Evolutionary conservation across 2,113 vertebrate species (phyloP).

Genomic region (Prinia subflava): DNA sequence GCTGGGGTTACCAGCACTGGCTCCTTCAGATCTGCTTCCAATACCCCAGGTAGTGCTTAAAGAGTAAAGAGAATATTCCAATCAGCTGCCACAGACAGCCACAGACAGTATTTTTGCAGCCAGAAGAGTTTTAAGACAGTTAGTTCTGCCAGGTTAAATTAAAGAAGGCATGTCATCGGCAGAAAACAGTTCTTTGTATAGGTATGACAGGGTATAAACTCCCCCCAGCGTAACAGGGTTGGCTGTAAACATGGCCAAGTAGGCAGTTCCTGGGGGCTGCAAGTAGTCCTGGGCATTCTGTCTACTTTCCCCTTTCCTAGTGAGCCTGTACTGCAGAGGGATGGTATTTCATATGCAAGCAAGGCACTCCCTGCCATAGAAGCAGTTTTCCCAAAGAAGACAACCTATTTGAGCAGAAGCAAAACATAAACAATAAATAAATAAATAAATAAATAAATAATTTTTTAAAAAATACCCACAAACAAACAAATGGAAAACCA

Average conservation of each 20-base stretch:
- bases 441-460: no score
- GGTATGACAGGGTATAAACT: neutral
- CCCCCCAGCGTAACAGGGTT: neutral
- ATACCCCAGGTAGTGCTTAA: neutral
- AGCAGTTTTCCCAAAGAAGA: neutral
- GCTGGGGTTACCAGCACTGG: conserved; percentile 17
- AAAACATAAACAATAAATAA: neutral
- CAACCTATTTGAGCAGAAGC: neutral
- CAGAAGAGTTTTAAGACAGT: conserved; percentile 31
- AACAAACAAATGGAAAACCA: neutral
- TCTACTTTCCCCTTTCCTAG: neutral
- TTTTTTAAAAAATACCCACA: no score
- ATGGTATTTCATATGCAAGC: neutral
- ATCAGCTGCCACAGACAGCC: conserved; percentile 19
- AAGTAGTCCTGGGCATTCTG: neutral
- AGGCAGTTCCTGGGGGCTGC: neutral
- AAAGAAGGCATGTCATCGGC: neutral
- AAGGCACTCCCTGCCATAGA: neutral
- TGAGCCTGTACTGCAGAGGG: neutral
- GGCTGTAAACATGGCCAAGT: neutral
- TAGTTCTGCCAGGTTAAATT: conserved; percentile 41
- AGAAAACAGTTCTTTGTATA: neutral
- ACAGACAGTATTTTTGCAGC: conserved; percentile 23
- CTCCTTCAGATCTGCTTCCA: conserved; percentile 59
- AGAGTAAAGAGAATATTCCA: conserved; percentile 39